phyloP scores from a whole-genome alignment of 2,113 vertebrate genomes.

The Chionis minor region DNA sequence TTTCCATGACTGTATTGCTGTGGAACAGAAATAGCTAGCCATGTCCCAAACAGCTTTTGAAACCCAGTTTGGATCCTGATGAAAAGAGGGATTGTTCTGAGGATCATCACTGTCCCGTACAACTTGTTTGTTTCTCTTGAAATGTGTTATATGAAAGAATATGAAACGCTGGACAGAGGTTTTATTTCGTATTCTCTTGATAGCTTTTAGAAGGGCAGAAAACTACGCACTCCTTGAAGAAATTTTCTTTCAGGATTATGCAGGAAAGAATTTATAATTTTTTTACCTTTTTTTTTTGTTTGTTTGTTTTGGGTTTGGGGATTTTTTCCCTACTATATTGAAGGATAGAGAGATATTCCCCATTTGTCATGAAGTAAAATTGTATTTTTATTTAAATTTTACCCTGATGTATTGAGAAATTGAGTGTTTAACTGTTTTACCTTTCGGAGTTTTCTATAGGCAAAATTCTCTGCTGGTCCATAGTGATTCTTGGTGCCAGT shows the following conservation, averaged over 20 bases:
- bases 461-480: neutral
- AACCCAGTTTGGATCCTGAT: slow-evolving; percentile 36
- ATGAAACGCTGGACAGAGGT: neutral
- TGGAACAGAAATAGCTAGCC: slow-evolving; percentile 58
- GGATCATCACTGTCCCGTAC: neutral
- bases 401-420: neutral
- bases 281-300: neutral
- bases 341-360: neutral
- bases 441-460: neutral
- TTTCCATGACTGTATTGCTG: slow-evolving; percentile 66
- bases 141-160: neutral
- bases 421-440: neutral
- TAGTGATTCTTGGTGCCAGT: neutral
- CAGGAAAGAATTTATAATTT: neutral
- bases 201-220: neutral
- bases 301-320: no score
- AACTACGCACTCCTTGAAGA: neutral
- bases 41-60: slow-evolving; percentile 34
- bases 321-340: neutral
- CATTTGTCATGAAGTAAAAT: neutral
- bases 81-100: slow-evolving; percentile 35
- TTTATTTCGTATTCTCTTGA: neutral
- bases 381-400: neutral
- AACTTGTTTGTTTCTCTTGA: slow-evolving; percentile 21
- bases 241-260: neutral